Percentiles rank a stretch among this genome's conserved stretches.
These are phyloP conservation scores for Lepidochrysops patricia DNA, from an alignment of 2,888 invertebrate genomes.

Conservation along the genomic window DNA sequence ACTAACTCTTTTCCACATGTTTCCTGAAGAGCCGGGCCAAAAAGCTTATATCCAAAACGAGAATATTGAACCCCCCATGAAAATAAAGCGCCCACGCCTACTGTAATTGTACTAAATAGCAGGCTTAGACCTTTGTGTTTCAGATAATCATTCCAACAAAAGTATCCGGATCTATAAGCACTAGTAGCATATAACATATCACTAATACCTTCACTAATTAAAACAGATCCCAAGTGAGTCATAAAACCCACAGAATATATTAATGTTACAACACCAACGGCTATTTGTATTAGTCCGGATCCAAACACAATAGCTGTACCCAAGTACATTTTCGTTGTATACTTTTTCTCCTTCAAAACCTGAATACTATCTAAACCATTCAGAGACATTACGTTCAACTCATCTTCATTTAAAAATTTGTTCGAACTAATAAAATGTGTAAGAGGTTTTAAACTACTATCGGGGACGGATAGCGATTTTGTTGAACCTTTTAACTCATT, in stretches of 20 bases:
- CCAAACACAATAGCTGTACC: conserved; percentile 1
- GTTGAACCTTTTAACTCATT: conserved; percentile 6
- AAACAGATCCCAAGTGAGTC: conserved; percentile 10
- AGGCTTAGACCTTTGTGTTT: conserved; percentile 12
- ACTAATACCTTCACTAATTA: conserved; percentile 13
- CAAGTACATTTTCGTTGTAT: not conserved
- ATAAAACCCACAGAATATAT: conserved; percentile 7
- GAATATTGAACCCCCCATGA: conserved; percentile 6
- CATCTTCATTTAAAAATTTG: conserved; percentile 12
- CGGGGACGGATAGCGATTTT: conserved; percentile 6
- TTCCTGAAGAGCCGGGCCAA: conserved; percentile 4
- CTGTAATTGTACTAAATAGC: conserved; percentile 12
- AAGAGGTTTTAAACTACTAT: conserved; percentile 13
- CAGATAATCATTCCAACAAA: conserved; percentile 12
- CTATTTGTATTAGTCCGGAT: conserved; percentile 9
- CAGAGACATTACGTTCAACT: conserved; percentile 5
- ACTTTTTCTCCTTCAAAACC: conserved; percentile 12
- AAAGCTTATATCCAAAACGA: conserved; percentile 11
- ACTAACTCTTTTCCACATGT: conserved; percentile 11
- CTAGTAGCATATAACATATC: conserved; percentile 12
- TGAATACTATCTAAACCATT: conserved; percentile 14
- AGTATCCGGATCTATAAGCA: conserved; percentile 12
- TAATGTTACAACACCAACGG: conserved; percentile 7
- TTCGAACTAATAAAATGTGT: not conserved
- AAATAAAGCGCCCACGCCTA: conserved; percentile 4